Base-by-base conservation (phyloP, 2,113 vertebrate genomes). In the Menura novaehollandiae region DNA sequence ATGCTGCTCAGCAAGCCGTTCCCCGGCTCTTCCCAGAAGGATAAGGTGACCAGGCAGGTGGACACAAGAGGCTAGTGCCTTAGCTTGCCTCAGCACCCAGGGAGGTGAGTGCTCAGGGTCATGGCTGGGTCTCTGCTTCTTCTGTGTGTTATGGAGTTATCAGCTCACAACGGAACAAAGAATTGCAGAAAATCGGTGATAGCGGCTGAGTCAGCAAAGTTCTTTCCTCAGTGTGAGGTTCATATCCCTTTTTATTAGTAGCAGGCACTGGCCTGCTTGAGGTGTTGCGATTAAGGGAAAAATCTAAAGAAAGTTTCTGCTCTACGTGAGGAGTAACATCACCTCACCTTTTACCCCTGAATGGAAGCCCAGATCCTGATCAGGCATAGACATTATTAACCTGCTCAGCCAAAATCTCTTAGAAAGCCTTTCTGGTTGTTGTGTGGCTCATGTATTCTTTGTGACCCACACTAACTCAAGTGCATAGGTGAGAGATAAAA, bases 21-120 rank as follows among this genome's bases (percentile, higher is more conserved):
- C 32, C 43, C 9, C 43, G 33, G 37, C 83, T 73, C 69, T 62
- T 62, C n/a, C 53, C 62, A 73, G 78, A 69, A 69, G 56, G 51
- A 81, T 52, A 44, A 35, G 55, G 27, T 64, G 74, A 24, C n/a
- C 37, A 53, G 41, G 51, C 1, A 9, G 30, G 47, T 24, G 43
- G 49, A 35, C 37, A 37, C 1, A 1, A 59, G 43, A 49, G 41
- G 26, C 32, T 30, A 22, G 21, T 47, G 47, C 12, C 39, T 39
- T 7, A 7, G 59, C 39, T 33, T 14, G 23, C 49, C 18, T 17
- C 37, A 58, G 79, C 30, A 3, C 37, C 2, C 1, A 0, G 20
- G 16, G 6, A 46, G 39, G 39, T 41, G 39, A 41, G 39, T 41
- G 39, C 44, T 44, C 44, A 44, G 44, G 44, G 44, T 44, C 44